Evolutionary conservation across 2,888 invertebrate genomes (phyloP).

Genomic region (Sarcophaga subvicina): DNA sequence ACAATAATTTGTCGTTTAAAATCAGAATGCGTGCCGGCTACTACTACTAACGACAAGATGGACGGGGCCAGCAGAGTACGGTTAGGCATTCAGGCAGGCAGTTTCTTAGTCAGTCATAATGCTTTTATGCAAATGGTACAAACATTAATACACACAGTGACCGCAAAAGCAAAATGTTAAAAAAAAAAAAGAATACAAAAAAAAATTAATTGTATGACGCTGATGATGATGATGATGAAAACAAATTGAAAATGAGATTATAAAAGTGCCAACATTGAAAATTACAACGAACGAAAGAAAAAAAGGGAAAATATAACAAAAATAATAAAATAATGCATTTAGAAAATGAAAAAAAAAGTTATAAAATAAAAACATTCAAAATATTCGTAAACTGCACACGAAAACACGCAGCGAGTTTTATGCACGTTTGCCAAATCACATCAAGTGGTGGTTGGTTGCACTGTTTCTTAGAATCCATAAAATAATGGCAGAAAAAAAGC

Average conservation of each 20-base stretch:
- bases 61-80: background rate
- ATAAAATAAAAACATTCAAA: background rate
- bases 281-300: background rate
- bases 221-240: background rate
- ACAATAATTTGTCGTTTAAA: conserved; percentile 53
- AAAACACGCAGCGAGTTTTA: background rate
- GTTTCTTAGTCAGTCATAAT: background rate
- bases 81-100: background rate
- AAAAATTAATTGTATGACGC: conserved; percentile 1
- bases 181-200: conserved; percentile 28
- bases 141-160: conserved; percentile 47
- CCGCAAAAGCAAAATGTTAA: conserved; percentile 48
- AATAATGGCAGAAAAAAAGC: conserved; percentile 15
- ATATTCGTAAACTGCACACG: background rate
- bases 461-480: background rate
- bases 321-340: too few species aligned
- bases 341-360: background rate
- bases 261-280: background rate
- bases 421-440: background rate
- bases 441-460: background rate
- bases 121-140: conserved; percentile 67
- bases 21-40: conserved; percentile 51
- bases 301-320: too few species aligned
- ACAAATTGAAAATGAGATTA: background rate
- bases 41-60: background rate